These are phyloP conservation scores for Fragum fragum DNA, from an alignment of 2,888 invertebrate species.

Conservation along the genomic window DNA sequence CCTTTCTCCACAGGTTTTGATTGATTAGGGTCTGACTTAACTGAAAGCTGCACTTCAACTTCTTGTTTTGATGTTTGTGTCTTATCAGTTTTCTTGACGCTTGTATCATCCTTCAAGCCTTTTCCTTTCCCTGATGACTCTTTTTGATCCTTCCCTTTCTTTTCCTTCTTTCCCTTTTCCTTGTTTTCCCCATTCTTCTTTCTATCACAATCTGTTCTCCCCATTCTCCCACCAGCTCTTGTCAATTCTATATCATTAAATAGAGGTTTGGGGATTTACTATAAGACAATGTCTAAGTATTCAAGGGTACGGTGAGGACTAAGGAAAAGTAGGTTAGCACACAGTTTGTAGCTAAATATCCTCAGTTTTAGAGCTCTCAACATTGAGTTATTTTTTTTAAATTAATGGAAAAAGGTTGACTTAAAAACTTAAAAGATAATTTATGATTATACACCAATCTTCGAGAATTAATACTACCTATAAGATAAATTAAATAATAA, in stretches of 20 bases:
- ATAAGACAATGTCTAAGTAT: background rate
- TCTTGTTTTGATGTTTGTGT: background rate
- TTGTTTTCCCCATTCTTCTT: background rate
- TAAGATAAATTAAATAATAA: too few species aligned
- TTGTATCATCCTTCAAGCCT: background rate
- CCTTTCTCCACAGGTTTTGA: background rate
- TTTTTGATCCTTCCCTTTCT: background rate
- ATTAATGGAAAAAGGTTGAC: too few species aligned
- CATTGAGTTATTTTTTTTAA: too few species aligned
- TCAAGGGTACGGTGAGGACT: background rate
- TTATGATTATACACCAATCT: too few species aligned
- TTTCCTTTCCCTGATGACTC: background rate
- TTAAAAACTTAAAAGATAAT: too few species aligned
- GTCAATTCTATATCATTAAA: constrained; percentile 31
- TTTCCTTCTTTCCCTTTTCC: background rate
- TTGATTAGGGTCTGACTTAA: background rate
- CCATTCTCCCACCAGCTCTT: constrained; percentile 15
- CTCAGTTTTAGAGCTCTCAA: too few species aligned
- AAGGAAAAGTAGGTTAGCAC: background rate
- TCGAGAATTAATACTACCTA: too few species aligned
- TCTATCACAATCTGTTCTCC: background rate
- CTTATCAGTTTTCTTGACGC: background rate
- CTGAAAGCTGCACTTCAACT: background rate
- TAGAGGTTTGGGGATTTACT: constrained; percentile 27
- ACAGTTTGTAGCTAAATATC: too few species aligned